Evolutionary conservation across 2,888 invertebrate species (phyloP).

Genomic region (Scaptomyza cyrtandrae): DNA sequence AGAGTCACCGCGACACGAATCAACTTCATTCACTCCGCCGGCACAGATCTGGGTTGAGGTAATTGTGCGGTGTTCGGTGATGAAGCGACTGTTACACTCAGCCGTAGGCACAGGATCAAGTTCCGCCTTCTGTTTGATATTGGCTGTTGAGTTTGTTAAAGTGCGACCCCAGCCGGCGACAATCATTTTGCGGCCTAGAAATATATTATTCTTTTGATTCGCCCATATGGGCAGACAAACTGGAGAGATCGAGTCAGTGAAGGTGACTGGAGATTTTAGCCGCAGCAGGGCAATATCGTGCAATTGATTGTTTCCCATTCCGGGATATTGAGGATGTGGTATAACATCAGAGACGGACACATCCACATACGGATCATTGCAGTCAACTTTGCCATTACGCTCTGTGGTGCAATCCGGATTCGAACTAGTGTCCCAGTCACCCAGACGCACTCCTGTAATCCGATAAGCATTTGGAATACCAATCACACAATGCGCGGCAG

Average conservation of each 20-base stretch:
- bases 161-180: slow-evolving; percentile 89
- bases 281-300: slow-evolving; percentile 91
- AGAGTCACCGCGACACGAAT: slow-evolving; percentile 87
- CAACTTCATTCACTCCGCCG: slow-evolving; percentile 86
- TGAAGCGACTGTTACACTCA: slow-evolving; percentile 86
- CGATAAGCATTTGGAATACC: slow-evolving; percentile 88
- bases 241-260: slow-evolving; percentile 86
- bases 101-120: slow-evolving; percentile 85
- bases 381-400: slow-evolving; percentile 84
- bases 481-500: slow-evolving; percentile 91
- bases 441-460: slow-evolving; percentile 84
- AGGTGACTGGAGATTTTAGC: slow-evolving; percentile 85
- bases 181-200: slow-evolving; percentile 83
- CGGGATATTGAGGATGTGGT: slow-evolving; percentile 87
- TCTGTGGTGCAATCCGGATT: slow-evolving; percentile 78
- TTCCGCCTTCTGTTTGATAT: slow-evolving; percentile 86
- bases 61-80: slow-evolving; percentile 83
- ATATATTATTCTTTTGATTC: slow-evolving; percentile 76
- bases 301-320: slow-evolving; percentile 86
- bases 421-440: slow-evolving; percentile 82
- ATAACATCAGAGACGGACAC: slow-evolving; percentile 87
- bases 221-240: slow-evolving; percentile 86
- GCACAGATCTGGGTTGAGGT: slow-evolving; percentile 86
- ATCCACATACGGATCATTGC: slow-evolving; percentile 87
- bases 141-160: slow-evolving; percentile 85